Percentiles rank a stretch among this genome's conserved stretches.
These are phyloP conservation scores for Tenrec ecaudatus DNA, from an alignment of 2,113 vertebrate genomes.

Conservation along the genomic window DNA sequence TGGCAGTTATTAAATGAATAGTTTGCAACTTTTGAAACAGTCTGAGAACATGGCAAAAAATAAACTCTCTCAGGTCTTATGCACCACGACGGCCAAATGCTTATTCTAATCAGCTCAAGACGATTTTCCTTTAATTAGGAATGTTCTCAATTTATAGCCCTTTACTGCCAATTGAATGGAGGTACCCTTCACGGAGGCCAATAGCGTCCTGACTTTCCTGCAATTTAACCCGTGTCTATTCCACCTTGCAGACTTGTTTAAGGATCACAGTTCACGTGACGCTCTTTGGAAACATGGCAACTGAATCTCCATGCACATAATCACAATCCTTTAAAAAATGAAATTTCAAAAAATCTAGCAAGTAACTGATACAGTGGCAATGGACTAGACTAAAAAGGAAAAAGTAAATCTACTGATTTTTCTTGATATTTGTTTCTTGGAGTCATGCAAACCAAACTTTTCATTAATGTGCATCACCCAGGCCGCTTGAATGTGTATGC, in stretches of 20 bases:
- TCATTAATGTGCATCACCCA: constrained; percentile 55
- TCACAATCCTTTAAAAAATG: not conserved
- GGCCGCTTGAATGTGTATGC: not conserved
- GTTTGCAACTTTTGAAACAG: not conserved
- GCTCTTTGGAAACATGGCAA: not conserved
- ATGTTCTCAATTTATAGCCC: not conserved
- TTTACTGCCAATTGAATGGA: not conserved
- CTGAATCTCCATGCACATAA: constrained; percentile 20
- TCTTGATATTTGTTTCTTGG: constrained; percentile 6
- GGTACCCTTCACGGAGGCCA: not conserved
- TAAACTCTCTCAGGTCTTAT: not conserved
- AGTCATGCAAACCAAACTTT: constrained; percentile 8
- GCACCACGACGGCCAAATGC: not conserved
- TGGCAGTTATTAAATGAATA: not conserved
- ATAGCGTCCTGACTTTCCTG: constrained; percentile 19
- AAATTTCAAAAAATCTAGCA: not conserved
- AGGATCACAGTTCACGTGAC: not conserved
- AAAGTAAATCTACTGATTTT: constrained; percentile 9
- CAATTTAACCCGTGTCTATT: not conserved
- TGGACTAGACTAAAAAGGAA: not conserved
- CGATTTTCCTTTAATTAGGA: constrained; percentile 30
- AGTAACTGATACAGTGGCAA: not conserved
- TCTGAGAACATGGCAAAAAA: not conserved
- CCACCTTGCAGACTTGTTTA: not conserved
- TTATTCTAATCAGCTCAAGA: not conserved